Percentiles rank a stretch among this genome's conserved stretches.
phyloP scores from a whole-genome alignment of 2,888 invertebrate genomes.

The Chouioia cunea region DNA sequence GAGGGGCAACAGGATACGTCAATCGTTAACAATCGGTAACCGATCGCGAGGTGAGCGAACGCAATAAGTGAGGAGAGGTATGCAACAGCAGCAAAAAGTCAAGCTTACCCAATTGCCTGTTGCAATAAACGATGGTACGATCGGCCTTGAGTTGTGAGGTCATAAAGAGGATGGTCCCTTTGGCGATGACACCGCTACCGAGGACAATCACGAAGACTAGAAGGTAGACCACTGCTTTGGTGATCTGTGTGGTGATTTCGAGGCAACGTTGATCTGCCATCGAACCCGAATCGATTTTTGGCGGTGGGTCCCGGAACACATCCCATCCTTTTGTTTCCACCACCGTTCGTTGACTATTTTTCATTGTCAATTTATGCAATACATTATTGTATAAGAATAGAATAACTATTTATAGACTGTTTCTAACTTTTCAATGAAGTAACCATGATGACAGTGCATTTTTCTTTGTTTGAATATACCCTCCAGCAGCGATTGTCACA shows the following conservation, averaged over 20 bases:
- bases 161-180: conserved; percentile 91
- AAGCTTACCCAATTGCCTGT: conserved; percentile 82
- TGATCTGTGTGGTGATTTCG: conserved; percentile 85
- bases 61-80: background rate
- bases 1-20: too few relatives aligned
- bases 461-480: too few relatives aligned
- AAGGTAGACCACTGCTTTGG: conserved; percentile 87
- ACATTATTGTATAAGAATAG: too few relatives aligned
- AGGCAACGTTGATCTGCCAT: conserved; percentile 90
- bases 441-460: too few relatives aligned
- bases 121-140: conserved; percentile 84
- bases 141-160: conserved; percentile 88
- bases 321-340: conserved; percentile 96
- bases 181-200: conserved; percentile 87
- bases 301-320: conserved; percentile 93
- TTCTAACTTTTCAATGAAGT: too few relatives aligned
- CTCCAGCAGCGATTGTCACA: too few relatives aligned
- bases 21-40: too few relatives aligned
- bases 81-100: background rate
- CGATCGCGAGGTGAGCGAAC: background rate
- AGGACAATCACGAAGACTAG: conserved; percentile 89
- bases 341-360: conserved; percentile 80
- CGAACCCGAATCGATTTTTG: conserved; percentile 88
- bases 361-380: background rate
- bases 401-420: too few relatives aligned